Percentiles rank a stretch among this genome's conserved stretches.
phyloP scores from a whole-genome alignment of 2,888 invertebrate species.

The Sinopyrophorus schimmeli region DNA sequence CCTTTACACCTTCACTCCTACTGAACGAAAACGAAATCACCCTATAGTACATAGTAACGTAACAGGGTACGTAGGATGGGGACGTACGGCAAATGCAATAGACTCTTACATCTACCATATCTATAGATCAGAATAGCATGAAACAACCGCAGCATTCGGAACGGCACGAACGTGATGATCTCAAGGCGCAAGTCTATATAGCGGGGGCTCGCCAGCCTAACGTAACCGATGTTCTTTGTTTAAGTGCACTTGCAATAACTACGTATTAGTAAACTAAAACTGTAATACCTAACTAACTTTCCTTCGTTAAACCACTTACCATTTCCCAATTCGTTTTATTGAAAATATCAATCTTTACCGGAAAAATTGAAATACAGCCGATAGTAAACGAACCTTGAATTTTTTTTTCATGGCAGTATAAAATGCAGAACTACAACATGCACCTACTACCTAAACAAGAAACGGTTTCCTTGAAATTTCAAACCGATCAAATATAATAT shows the following conservation, averaged over 20 bases:
- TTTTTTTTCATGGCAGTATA: no score
- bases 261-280: slow-evolving; percentile 45
- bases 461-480: no score
- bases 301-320: no score
- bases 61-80: slow-evolving; percentile 35
- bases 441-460: no score
- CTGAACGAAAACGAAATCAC: slow-evolving; percentile 52
- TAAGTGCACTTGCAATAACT: slow-evolving; percentile 51
- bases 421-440: no score
- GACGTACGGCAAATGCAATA: slow-evolving; percentile 25
- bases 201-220: slow-evolving; percentile 32
- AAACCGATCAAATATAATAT: no score
- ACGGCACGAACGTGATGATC: slow-evolving; percentile 45
- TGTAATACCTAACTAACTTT: slow-evolving; percentile 23
- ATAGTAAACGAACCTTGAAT: no score
- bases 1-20: slow-evolving; percentile 51
- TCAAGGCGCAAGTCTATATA: slow-evolving; percentile 37
- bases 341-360: no score
- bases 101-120: slow-evolving; percentile 20
- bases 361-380: no score
- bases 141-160: slow-evolving; percentile 56
- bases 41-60: slow-evolving; percentile 48
- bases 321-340: no score
- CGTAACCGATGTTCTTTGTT: slow-evolving; percentile 48
- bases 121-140: slow-evolving; percentile 56